Conservation (phyloP, 2,113 vertebrate species). For the Amazona guildingii region DNA sequence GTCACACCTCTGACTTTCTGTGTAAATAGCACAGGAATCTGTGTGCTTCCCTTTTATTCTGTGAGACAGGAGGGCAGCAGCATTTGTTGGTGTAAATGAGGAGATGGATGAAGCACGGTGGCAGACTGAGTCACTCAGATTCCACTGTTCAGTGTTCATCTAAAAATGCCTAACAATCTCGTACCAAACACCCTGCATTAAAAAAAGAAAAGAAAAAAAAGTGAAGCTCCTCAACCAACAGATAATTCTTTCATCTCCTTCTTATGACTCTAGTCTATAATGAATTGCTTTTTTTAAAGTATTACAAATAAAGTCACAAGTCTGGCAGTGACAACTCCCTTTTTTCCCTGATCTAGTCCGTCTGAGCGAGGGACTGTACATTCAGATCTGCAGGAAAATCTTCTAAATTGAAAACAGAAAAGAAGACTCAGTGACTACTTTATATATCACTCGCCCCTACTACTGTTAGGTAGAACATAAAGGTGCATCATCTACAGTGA, state of each 20-base stretch:
- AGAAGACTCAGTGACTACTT: background rate
- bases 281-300: background rate
- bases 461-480: background rate
- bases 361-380: background rate
- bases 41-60: background rate
- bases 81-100: conserved; percentile 46
- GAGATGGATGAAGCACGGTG: conserved; percentile 44
- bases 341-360: background rate
- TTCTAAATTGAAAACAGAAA: background rate
- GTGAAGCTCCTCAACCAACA: background rate
- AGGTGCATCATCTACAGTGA: background rate
- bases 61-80: background rate
- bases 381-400: conserved; percentile 18
- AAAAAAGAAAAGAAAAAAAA: background rate
- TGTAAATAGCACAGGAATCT: conserved; percentile 44
- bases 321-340: conserved; percentile 33
- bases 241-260: conserved; percentile 52
- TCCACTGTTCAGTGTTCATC: background rate
- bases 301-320: background rate
- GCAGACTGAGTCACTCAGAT: conserved; percentile 22
- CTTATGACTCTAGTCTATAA: background rate
- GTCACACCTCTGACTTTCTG: conserved; percentile 64
- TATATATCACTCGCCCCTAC: background rate
- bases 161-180: conserved; percentile 21
- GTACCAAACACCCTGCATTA: background rate